These are phyloP conservation scores for Pantherophis vulpinus DNA, from an alignment of 2,797 vertebrate species.

Conservation along the genomic window DNA sequence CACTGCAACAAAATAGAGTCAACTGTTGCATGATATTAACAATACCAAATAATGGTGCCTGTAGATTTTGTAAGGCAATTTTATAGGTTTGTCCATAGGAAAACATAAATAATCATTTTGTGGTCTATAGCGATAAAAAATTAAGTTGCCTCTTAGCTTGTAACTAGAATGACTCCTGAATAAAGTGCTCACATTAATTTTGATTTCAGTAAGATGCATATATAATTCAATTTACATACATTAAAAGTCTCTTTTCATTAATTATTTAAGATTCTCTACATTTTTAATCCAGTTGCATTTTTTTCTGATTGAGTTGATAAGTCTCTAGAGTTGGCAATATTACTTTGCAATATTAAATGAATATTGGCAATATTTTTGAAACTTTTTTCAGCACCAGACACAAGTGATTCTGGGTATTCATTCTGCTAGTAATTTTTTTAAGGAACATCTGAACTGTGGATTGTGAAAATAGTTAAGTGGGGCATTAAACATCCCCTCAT, in stretches of 20 bases:
- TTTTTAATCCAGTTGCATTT: constrained; percentile 48
- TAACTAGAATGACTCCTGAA: constrained; percentile 45
- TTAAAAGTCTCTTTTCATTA: constrained; percentile 64
- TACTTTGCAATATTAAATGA: constrained; percentile 39
- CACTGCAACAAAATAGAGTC: neutral
- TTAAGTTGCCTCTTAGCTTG: constrained; percentile 48
- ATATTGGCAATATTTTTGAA: constrained; percentile 54
- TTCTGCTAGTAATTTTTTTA: constrained; percentile 15
- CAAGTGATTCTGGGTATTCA: constrained; percentile 23
- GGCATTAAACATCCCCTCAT: neutral
- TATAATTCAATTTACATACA: constrained; percentile 71
- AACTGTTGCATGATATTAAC: neutral
- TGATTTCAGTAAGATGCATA: constrained; percentile 59
- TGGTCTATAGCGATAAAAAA: constrained; percentile 54
- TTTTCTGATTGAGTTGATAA: constrained; percentile 51
- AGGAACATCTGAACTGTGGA: neutral
- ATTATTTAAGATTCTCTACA: constrained; percentile 62
- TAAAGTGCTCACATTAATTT: constrained; percentile 62
- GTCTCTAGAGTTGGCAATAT: constrained; percentile 44
- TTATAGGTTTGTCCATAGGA: constrained; percentile 6
- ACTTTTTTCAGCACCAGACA: constrained; percentile 51
- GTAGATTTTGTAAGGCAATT: constrained; percentile 5
- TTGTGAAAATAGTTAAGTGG: constrained; percentile 27
- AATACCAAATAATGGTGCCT: neutral
- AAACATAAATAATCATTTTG: constrained; percentile 48